Base-by-base conservation (phyloP, 2,113 vertebrate species). In the Morone saxatilis region DNA sequence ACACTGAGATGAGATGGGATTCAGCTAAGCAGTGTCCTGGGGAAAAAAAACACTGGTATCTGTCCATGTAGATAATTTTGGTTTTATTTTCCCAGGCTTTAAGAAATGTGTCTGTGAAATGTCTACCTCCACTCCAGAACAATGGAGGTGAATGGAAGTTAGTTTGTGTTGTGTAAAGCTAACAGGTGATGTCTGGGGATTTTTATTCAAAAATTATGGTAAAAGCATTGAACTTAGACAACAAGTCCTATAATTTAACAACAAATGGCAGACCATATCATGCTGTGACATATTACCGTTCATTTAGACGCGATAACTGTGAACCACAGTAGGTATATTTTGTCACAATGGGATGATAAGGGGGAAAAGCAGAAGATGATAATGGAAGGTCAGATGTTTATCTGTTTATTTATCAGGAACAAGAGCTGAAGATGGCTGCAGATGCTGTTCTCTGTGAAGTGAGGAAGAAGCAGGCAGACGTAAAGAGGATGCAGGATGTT, bases 381-480 rank as follows among this genome's bases (percentile, higher is more conserved):
- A 6, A 12, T 45, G 17, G 6, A 5, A 31, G 51, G 5, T 38
- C 11, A 40, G 17, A 14, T 59, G 0, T 62, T 8, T 65, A 1
- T 50, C 7, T 84, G 73, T 65, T 13, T 79, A 43, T 83, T 17
- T 57, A 17, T 10, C 60, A 99, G 98, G 98, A 99, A 47, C 95
- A 89, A 69, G 98, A 99, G 69, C 96, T 99, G 73, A 99, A 99
- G 91, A 93, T 95, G 81, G 96, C 97, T 2, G 98, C 98, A 4
- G 98, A 99, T 86, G 90, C 96, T 0, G 98, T 99, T 1, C 94
- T 99, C 38, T 96, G 96, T 7, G 98, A 99, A 89, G 98, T 99
- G n/a, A 92, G 96, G 87, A 98, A 96, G 92, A 99, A 99, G 74
- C 98, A 99, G 89, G 95, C 96, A 0, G 98, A 99, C 3, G 94